Percentiles rank a stretch among this genome's conserved stretches.
Evolutionary conservation across 1,140 invertebrate species (phyloP).

Genomic region (Musca domestica): DNA sequence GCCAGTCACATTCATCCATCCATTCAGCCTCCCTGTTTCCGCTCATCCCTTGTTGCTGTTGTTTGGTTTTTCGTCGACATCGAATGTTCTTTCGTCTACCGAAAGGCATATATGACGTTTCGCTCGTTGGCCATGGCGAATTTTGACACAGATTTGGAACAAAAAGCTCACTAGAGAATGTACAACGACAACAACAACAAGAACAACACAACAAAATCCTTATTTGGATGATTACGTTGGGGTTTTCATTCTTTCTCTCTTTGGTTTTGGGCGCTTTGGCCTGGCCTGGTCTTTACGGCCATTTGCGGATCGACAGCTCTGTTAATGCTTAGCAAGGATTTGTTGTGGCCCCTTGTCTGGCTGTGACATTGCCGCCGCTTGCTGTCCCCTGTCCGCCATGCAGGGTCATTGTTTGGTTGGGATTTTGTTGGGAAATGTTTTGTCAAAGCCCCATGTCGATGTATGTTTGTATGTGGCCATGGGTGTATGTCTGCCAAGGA

Average conservation of each 20-base stretch:
- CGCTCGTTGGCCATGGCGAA: conserved; percentile 32
- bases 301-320: conserved; percentile 13
- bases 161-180: conserved; percentile 46
- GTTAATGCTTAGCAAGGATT: conserved; percentile 5
- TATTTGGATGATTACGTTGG: conserved; percentile 20
- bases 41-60: conserved; percentile 21
- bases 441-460: too few species aligned
- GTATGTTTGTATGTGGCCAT: too few species aligned
- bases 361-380: not conserved
- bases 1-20: too few species aligned
- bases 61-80: conserved; percentile 20
- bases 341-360: not conserved
- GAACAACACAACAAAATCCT: conserved; percentile 12
- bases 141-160: conserved; percentile 52
- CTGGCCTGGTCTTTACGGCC: conserved; percentile 2
- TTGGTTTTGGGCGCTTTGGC: not conserved
- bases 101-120: conserved; percentile 26
- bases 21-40: too few species aligned
- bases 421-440: conserved; percentile 7
- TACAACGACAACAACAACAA: not conserved
- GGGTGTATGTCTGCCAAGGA: not conserved
- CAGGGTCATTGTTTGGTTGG: not conserved
- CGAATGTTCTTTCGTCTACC: too few species aligned
- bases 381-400: not conserved
- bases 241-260: not conserved